Evolutionary conservation across 1,140 invertebrate genomes (phyloP).

Genomic region (Heliconius congener): DNA sequence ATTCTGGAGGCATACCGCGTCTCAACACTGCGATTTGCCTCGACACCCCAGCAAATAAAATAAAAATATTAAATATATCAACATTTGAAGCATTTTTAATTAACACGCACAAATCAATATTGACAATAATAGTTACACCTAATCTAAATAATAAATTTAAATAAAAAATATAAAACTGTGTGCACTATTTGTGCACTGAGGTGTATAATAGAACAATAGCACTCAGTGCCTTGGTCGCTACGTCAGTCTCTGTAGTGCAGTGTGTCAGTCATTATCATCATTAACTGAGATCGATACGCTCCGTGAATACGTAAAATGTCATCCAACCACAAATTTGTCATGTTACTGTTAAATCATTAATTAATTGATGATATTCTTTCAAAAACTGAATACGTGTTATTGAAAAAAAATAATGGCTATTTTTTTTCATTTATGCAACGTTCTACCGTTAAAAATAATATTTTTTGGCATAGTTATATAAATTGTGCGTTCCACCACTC

Average conservation of each 20-base stretch:
- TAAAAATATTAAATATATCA: too few species aligned
- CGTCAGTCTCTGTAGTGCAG: slow-evolving; percentile 20
- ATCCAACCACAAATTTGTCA: slow-evolving; percentile 17
- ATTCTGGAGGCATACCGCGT: too few species aligned
- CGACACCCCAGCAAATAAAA: too few species aligned
- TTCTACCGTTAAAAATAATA: too few species aligned
- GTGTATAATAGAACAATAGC: slow-evolving; percentile 30
- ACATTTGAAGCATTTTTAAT: too few species aligned
- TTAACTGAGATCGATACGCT: slow-evolving; percentile 29
- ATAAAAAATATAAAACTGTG: background rate
- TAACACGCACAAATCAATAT: background rate
- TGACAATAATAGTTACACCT: background rate
- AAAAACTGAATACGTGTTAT: background rate
- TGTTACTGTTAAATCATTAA: slow-evolving; percentile 9
- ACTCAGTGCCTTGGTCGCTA: slow-evolving; percentile 17
- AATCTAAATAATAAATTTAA: background rate
- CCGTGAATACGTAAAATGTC: slow-evolving; percentile 27
- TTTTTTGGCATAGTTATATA: too few species aligned
- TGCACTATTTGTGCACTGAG: background rate
- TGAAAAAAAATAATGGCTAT: too few species aligned
- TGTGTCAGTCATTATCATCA: slow-evolving; percentile 37
- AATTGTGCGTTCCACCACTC: background rate
- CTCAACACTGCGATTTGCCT: too few species aligned
- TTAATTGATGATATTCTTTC: background rate
- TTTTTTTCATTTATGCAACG: too few species aligned